Evolutionary conservation across 1,140 invertebrate genomes (phyloP).

Genomic region (Calliopsis andreniformis): DNA sequence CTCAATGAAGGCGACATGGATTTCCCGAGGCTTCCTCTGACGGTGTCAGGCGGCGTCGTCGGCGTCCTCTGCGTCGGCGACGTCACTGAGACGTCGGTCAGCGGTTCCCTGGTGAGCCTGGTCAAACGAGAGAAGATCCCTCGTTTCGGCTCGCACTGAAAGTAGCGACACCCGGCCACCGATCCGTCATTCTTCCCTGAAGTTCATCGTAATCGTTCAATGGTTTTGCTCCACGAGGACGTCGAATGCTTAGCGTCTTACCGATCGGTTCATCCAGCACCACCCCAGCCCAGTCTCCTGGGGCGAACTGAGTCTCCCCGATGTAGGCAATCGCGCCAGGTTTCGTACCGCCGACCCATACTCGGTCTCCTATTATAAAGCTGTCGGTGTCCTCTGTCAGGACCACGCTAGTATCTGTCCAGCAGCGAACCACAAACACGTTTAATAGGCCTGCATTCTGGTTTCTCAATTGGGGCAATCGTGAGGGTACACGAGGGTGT

Average conservation of each 20-base stretch:
- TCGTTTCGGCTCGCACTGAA: constrained; percentile 95
- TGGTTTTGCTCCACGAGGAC: neutral
- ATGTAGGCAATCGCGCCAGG: constrained; percentile 97
- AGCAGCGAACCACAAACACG: constrained; percentile 10
- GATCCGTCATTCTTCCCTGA: constrained; percentile 98
- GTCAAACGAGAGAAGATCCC: constrained; percentile 96
- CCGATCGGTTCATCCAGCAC: constrained; percentile 97
- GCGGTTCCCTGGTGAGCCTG: constrained; percentile 89
- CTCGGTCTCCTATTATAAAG: constrained; percentile 96
- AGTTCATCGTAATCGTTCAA: constrained; percentile 46
- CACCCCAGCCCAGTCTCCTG: constrained; percentile 98
- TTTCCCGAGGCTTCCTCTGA: constrained; percentile 69
- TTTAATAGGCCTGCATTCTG: neutral
- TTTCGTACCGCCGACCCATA: constrained; percentile 98
- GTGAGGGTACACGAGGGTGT: no score
- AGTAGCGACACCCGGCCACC: constrained; percentile 94
- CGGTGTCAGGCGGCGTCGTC: constrained; percentile 74
- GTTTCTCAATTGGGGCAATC: neutral
- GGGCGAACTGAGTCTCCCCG: constrained; percentile 98
- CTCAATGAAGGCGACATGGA: constrained; percentile 77
- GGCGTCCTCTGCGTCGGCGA: constrained; percentile 78
- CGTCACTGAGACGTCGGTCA: constrained; percentile 72
- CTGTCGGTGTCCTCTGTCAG: constrained; percentile 95
- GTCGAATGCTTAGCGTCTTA: constrained; percentile 70
- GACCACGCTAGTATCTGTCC: constrained; percentile 89